Evolutionary conservation across 2,888 invertebrate species (phyloP).

Genomic region (Eilema caniola): DNA sequence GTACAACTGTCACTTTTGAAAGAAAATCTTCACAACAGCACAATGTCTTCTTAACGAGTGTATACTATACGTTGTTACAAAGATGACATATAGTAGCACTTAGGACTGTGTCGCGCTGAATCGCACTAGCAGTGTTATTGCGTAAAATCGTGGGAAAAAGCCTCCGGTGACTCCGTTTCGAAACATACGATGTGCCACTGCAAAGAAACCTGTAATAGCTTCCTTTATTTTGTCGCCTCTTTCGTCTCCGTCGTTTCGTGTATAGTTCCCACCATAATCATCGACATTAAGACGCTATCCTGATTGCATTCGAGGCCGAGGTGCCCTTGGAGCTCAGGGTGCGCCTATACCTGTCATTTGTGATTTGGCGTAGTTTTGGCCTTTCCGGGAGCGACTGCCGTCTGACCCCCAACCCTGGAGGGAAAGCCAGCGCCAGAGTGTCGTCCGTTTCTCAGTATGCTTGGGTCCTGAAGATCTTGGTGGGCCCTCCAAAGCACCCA

Average conservation of each 20-base stretch:
- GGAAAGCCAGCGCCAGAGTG: no score
- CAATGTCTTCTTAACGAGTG: slow-evolving; percentile 11
- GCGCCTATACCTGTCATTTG: no score
- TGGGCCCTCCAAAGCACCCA: no score
- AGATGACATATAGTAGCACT: slow-evolving; percentile 40
- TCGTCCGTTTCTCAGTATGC: no score
- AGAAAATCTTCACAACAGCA: slow-evolving; percentile 12
- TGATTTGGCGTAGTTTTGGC: no score
- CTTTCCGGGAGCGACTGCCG: no score
- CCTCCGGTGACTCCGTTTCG: slow-evolving; percentile 47
- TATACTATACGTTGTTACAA: slow-evolving; percentile 29
- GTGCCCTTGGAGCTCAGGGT: no score
- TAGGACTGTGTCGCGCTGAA: slow-evolving; percentile 38
- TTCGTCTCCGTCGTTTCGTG: no score
- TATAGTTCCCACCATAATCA: not conserved
- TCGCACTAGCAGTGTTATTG: slow-evolving; percentile 37
- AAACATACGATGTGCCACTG: slow-evolving; percentile 57
- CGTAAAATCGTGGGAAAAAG: slow-evolving; percentile 64
- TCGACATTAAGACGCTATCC: no score
- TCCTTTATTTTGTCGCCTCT: slow-evolving; percentile 55
- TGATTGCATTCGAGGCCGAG: no score
- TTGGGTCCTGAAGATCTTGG: no score
- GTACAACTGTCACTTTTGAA: not conserved
- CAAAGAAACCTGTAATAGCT: slow-evolving; percentile 59
- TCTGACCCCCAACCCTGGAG: no score